Evolutionary conservation across 2,888 invertebrate species (phyloP), one percentile per base, ranked within the genome.

Genomic region (Actias luna): DNA sequence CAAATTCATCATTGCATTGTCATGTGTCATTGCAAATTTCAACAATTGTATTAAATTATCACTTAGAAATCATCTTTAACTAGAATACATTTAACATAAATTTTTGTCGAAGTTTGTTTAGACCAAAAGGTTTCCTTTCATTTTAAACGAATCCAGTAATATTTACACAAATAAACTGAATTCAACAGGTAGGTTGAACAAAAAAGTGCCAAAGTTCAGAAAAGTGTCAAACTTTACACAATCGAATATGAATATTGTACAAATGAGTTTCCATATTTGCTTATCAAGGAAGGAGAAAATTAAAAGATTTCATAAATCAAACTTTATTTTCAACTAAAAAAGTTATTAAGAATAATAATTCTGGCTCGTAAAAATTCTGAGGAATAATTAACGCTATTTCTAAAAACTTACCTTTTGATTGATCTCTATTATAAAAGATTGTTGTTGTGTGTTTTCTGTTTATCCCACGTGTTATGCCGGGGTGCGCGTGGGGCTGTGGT

Each of bases 111-210:
- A 62, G 12, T 58, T 29, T 12, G 18, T 16, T 36, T 59, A 27
- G 31, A 63, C 52, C 35, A 36, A 36, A 74, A 75, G 65, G 74
- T 75, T 73, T 68, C 68, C 70, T 60, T 42, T 63, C 67, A 79
- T 75, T 73, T 66, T 64, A 77, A 76, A 72, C 64, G 63, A 63
- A 66, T 64, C 65, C 66, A 65, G 67, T 72, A 29, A 29, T 68
- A 64, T 42, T 62, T 60, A 61, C 60, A 57, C 61, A 64, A 63
- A 71, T 69, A 71, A 78, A 76, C 69, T 68, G 57, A 68, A 69
- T 70, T 74, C 86, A 85, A 86, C 85, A 86, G 85, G 85, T 86
- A 74, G 76, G 65, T 65, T 70, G 70, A 73, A 70, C 71, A 72
- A 70, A 74, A 73, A 79, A 76, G 68, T 69, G 62, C 52, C 69